Conservation (phyloP, 2,888 invertebrate species). For the Aromia moschata region DNA sequence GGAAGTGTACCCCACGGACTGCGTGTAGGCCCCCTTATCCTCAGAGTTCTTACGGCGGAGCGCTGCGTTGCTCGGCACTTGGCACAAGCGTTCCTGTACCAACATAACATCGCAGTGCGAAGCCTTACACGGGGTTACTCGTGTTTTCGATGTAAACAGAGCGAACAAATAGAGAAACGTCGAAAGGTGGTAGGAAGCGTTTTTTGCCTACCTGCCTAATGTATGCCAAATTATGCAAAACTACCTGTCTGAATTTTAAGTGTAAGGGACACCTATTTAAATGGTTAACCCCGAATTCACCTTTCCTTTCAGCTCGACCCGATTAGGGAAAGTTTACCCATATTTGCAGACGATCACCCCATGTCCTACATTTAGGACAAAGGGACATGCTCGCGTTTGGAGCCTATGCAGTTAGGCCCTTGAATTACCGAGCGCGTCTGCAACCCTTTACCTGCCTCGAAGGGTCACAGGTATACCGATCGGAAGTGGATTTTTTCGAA, state of each 20-base stretch:
- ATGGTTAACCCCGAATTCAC: conserved; percentile 54
- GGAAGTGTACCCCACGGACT: conserved; percentile 26
- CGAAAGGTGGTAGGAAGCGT: conserved; percentile 53
- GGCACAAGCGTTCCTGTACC: conserved; percentile 35
- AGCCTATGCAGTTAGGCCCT: conserved; percentile 5
- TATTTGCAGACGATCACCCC: conserved; percentile 32
- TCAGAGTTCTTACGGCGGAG: conserved; percentile 35
- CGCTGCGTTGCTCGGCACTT: conserved; percentile 43
- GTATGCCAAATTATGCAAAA: conserved; percentile 63
- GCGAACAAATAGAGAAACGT: conserved; percentile 46
- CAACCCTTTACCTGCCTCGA: conserved; percentile 45
- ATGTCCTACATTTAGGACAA: conserved; percentile 17
- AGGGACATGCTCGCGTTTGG: not conserved
- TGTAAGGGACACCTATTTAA: conserved; percentile 63
- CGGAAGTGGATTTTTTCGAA: conserved; percentile 48
- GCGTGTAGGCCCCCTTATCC: conserved; percentile 13
- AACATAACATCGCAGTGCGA: conserved; percentile 38
- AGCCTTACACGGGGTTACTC: conserved; percentile 19
- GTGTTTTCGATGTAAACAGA: conserved; percentile 3
- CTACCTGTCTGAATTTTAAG: conserved; percentile 65
- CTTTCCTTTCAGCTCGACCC: conserved; percentile 35
- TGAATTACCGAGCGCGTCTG: conserved; percentile 27
- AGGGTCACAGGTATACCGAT: conserved; percentile 40
- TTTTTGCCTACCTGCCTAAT: conserved; percentile 64
- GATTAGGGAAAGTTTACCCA: conserved; percentile 40